Evolutionary conservation across 2,797 vertebrate species (phyloP).

Genomic region (Myotis planiceps): DNA sequence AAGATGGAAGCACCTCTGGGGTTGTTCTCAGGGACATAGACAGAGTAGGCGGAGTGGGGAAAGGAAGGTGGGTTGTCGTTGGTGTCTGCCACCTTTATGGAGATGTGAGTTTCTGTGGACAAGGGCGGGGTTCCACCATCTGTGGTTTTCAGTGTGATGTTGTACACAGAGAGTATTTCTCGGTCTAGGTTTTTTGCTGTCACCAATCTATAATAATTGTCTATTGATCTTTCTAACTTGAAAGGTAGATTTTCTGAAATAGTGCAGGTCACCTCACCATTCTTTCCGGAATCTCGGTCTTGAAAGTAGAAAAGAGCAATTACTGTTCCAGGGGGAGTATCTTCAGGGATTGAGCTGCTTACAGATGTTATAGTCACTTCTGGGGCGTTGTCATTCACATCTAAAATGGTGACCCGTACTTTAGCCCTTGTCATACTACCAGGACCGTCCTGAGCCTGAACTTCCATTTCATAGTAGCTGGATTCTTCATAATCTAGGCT

Average conservation of each 20-base stretch:
- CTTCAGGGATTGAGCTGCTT: constrained; percentile 87
- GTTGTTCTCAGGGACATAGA: constrained; percentile 87
- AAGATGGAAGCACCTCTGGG: constrained; percentile 87
- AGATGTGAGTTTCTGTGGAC: constrained; percentile 80
- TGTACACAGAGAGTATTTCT: constrained; percentile 86
- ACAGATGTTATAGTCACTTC: constrained; percentile 90
- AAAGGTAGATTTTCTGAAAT: constrained; percentile 76
- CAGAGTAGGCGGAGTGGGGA: constrained; percentile 73
- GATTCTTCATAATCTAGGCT: constrained; percentile 86
- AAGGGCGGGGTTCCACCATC: constrained; percentile 87
- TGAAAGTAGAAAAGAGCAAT: constrained; percentile 88
- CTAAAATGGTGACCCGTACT: constrained; percentile 87
- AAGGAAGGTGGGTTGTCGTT: constrained; percentile 84
- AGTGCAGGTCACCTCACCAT: constrained; percentile 84
- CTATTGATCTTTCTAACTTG: constrained; percentile 74
- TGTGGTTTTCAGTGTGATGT: constrained; percentile 86
- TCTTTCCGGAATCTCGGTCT: constrained; percentile 86
- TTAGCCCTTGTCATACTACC: constrained; percentile 83
- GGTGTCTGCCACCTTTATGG: constrained; percentile 85
- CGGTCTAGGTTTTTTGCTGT: constrained; percentile 84
- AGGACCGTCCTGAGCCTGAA: constrained; percentile 90
- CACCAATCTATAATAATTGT: constrained; percentile 85
- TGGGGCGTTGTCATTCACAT: constrained; percentile 91
- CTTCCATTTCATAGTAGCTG: constrained; percentile 87
- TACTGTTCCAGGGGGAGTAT: constrained; percentile 88